Percentiles rank a stretch among this genome's conserved stretches.
These are phyloP conservation scores for Pteronotus mesoamericanus DNA, from an alignment of 2,797 vertebrate species.

Conservation along the genomic window DNA sequence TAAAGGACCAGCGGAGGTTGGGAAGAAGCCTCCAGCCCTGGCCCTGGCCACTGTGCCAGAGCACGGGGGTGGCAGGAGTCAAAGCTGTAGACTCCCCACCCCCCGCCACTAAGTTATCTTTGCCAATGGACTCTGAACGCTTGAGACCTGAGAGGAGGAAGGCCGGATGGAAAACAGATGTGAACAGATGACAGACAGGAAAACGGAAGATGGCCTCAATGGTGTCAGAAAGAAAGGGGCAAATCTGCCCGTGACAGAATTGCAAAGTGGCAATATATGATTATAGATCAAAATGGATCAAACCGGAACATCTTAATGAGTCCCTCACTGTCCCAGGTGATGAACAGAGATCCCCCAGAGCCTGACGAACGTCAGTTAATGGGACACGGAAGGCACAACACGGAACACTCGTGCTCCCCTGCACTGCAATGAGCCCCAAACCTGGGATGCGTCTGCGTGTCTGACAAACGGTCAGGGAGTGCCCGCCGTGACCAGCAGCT, in stretches of 20 bases:
- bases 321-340: not conserved
- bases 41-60: fast-evolving
- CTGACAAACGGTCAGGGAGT: not conserved
- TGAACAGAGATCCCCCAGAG: not conserved
- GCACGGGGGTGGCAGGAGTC: not conserved
- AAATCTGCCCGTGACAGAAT: not conserved
- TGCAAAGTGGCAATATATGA: not conserved
- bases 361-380: not conserved
- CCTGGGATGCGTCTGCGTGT: not conserved
- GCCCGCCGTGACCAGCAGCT: fast-evolving
- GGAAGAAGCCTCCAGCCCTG: fast-evolving
- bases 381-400: not conserved
- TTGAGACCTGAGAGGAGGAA: not conserved
- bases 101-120: not conserved
- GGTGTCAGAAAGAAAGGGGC: fast-evolving
- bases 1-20: not conserved
- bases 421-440: not conserved
- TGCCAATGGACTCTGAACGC: not conserved
- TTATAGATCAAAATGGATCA: fast-evolving
- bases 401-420: not conserved
- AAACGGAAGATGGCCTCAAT: fast-evolving
- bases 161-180: not conserved
- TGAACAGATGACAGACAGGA: fast-evolving
- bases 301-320: not conserved
- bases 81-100: not conserved